These are phyloP conservation scores for Propithecus perrieri DNA, from an alignment of 2,797 vertebrate genomes.

Conservation along the genomic window DNA sequence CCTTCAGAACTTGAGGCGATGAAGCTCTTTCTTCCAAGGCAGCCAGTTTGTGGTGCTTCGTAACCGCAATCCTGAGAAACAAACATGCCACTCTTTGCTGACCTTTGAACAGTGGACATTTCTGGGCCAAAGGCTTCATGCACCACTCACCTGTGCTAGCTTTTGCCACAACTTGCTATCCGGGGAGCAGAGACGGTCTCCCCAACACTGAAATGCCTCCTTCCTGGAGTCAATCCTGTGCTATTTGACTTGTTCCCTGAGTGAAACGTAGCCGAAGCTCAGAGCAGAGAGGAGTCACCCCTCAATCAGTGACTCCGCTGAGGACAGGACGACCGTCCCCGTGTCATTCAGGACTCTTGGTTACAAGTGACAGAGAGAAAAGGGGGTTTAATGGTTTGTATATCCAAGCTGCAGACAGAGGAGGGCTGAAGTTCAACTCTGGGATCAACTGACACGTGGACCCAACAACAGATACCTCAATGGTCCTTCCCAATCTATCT, in stretches of 20 bases:
- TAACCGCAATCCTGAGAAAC: neutral
- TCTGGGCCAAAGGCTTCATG: neutral
- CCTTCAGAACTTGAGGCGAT: neutral
- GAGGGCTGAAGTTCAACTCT: neutral
- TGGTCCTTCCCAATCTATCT: rapidly evolving
- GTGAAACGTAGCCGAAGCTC: too few relatives aligned
- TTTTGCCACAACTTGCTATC: neutral
- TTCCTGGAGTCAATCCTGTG: neutral
- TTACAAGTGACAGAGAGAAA: neutral
- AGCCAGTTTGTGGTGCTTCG: neutral
- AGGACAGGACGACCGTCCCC: too few relatives aligned
- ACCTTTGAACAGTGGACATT: neutral
- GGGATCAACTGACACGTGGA: too few relatives aligned
- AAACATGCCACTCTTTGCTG: too few relatives aligned
- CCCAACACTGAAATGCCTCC: neutral
- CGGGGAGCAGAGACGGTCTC: neutral
- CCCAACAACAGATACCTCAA: neutral
- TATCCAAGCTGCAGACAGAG: neutral
- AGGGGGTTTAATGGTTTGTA: too few relatives aligned
- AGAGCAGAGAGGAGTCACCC: neutral
- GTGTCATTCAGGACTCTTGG: neutral
- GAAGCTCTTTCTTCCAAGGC: neutral
- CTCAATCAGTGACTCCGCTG: neutral
- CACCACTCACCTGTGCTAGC: neutral
- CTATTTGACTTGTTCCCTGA: neutral